Percentiles rank a stretch among this genome's conserved stretches.
These are phyloP conservation scores for Okapia johnstoni DNA, from an alignment of 2,113 vertebrate genomes.

Conservation along the genomic window DNA sequence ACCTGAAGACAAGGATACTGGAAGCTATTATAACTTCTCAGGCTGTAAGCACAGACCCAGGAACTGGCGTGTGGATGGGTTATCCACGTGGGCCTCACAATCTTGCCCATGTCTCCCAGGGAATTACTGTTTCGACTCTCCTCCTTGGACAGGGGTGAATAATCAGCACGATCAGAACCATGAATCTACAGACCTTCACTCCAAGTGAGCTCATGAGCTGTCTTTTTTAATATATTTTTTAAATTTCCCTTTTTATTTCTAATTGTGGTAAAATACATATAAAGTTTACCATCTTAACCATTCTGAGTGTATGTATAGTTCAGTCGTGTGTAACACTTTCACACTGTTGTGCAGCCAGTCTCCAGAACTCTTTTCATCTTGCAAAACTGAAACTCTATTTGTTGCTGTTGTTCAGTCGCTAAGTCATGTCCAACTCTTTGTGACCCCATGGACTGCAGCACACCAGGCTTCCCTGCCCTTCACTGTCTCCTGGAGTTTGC, in stretches of 20 bases:
- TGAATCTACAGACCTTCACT: neutral
- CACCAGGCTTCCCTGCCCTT: neutral
- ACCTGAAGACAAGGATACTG: neutral
- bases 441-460: neutral
- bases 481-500: neutral
- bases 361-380: neutral
- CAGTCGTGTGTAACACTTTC: too few species aligned
- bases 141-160: neutral
- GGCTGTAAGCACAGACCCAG: neutral
- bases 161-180: neutral
- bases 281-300: neutral
- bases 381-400: neutral
- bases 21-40: neutral
- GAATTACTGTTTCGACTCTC: neutral
- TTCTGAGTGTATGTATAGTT: neutral
- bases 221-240: neutral
- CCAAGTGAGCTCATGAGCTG: neutral
- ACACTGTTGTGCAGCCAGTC: neutral
- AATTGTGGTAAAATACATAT: neutral
- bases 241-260: neutral
- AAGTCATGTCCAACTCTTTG: neutral
- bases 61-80: accelerated
- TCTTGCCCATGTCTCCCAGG: neutral
- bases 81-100: accelerated
- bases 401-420: neutral